Conservation (phyloP, 2,888 invertebrate species). For the Cheilosia pagana region DNA sequence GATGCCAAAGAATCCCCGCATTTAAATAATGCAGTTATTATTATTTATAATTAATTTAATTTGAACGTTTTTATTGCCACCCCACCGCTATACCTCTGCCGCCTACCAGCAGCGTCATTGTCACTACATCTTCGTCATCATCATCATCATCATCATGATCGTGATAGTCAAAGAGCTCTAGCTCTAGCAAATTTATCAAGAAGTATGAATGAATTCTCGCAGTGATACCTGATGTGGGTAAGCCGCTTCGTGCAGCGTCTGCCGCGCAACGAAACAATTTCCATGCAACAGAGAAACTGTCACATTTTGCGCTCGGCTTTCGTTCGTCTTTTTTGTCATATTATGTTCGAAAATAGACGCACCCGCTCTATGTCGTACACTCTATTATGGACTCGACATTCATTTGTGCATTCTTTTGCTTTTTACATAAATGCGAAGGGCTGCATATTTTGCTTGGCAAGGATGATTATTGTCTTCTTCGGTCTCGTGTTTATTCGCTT, state of each 20-base stretch:
- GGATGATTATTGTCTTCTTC: constrained; percentile 31
- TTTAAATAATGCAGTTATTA: constrained; percentile 50
- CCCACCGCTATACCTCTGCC: background rate
- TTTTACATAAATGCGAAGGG: constrained; percentile 19
- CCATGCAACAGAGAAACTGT: constrained; percentile 36
- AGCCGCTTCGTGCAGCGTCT: background rate
- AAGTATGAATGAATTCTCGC: constrained; percentile 34
- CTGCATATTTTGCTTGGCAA: constrained; percentile 37
- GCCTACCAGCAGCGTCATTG: constrained; percentile 9
- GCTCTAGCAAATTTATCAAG: too few species aligned
- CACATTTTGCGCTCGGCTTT: background rate
- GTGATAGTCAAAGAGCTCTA: background rate
- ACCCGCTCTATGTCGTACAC: background rate
- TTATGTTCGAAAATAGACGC: constrained; percentile 39
- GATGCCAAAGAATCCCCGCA: constrained; percentile 12
- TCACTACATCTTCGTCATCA: constrained; percentile 24
- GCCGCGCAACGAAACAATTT: background rate
- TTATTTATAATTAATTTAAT: constrained; percentile 50
- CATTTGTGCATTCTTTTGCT: constrained; percentile 30
- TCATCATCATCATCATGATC: background rate
- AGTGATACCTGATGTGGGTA: constrained; percentile 4
- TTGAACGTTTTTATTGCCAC: constrained; percentile 46
- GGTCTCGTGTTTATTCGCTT: constrained; percentile 11
- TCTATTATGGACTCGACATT: constrained; percentile 1
- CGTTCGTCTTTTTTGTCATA: background rate